Base-by-base conservation (phyloP, 35 echinoderm and acorn worm genomes). In the Ptychodera flava region DNA sequence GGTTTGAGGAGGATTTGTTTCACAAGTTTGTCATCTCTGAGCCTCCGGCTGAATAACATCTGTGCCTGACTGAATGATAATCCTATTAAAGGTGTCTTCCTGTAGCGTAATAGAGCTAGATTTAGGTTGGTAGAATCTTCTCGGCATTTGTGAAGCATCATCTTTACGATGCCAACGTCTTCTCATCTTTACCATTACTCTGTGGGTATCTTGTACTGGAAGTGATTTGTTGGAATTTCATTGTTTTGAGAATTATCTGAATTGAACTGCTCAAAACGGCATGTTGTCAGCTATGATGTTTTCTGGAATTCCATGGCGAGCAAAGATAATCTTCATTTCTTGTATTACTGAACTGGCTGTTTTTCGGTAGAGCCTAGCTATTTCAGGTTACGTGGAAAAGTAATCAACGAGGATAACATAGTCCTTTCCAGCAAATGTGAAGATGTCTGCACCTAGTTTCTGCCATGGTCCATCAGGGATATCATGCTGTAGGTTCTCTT, bases 271-370 rank as follows among this genome's bases (percentile, higher is more conserved):
- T 30, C 38, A 86, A 37, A 85, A 92, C 37, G 87, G 90, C 81
- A 90, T 88, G 78, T 95, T 95, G 88, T 92, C 87, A 33, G 76
- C 89, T 22, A 95, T 80, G 0, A 95, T 29, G 52, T 89, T 95
- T 76, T 95, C 83, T 1, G 93, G 87, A 30, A 95, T 89, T 33
- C 86, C 93, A 85, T 95, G 93, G 78, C 85, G 84, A 31, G 93
- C 33, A 35, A 93, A 89, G 29, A 95, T 88, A 79, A 78, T 82
- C 32, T 91, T 87, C 1, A 87, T 36, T 30, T 82, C 37, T 32
- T 76, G 33, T 15, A 95, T 92, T 1, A 92, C 84, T 32, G 89
- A 84, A 22, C 33, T 27, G 77, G 86, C 89, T 27, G 16, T 81
- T 10, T 78, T 91, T 31, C 30, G 29, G 0, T 22, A 77, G 30